These are phyloP conservation scores for Lipotes vexillifer DNA, from an alignment of 2,113 vertebrate genomes.

Conservation along the genomic window DNA sequence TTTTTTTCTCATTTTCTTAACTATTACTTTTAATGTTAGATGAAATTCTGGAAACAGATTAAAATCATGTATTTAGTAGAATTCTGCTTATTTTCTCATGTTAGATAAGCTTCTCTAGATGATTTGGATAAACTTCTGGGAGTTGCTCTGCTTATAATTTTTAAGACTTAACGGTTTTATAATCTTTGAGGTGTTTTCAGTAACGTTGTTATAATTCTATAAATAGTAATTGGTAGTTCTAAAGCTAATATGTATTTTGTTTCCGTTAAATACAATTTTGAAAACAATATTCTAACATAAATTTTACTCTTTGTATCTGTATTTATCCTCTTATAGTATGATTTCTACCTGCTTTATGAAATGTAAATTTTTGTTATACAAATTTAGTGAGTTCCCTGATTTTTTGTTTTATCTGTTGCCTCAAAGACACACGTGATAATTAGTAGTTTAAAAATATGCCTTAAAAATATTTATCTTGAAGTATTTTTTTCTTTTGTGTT, in stretches of 20 bases:
- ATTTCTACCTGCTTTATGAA: background rate
- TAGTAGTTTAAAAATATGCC: background rate
- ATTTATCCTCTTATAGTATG: background rate
- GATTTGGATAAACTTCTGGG: background rate
- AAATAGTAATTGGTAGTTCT: background rate
- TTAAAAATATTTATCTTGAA: background rate
- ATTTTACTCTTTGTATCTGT: background rate
- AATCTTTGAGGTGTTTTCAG: background rate
- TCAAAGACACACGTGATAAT: background rate
- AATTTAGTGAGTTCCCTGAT: background rate
- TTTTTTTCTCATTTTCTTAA: background rate
- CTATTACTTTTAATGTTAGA: background rate
- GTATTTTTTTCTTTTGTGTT: background rate
- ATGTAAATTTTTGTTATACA: background rate
- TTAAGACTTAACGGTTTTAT: background rate
- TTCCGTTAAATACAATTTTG: background rate
- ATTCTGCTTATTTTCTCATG: background rate
- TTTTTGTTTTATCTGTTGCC: background rate
- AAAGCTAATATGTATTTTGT: background rate
- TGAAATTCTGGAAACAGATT: background rate
- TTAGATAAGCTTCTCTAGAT: background rate
- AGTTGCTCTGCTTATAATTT: background rate
- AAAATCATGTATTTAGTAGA: background rate
- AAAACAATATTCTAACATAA: background rate
- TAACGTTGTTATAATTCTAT: background rate